phyloP scores from a whole-genome alignment of 2,888 invertebrate species.

The Amphipyra berbera region DNA sequence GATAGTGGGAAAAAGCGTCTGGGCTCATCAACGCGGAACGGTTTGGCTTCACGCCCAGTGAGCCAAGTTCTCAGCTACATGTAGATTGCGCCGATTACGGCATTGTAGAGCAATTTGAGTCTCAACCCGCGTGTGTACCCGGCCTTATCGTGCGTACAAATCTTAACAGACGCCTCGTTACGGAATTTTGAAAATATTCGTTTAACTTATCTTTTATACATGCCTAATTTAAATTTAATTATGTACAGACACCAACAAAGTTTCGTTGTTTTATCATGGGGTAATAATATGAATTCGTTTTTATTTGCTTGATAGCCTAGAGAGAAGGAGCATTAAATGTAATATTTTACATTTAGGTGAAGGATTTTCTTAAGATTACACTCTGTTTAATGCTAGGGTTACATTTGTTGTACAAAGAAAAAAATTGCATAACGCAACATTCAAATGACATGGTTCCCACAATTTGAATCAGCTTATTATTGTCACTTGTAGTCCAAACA shows the following conservation, averaged over 20 bases:
- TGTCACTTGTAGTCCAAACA: conserved; percentile 41
- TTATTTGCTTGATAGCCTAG: conserved; percentile 28
- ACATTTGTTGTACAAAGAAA: conserved; percentile 11
- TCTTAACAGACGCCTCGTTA: conserved; percentile 66
- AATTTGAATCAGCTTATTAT: conserved; percentile 29
- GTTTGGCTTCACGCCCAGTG: conserved; percentile 82
- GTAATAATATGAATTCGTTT: conserved; percentile 26
- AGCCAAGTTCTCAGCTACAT: conserved; percentile 74
- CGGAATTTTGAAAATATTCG: conserved; percentile 63
- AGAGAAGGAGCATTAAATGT: conserved; percentile 23
- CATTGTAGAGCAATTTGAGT: conserved; percentile 78
- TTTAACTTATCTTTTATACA: conserved; percentile 63
- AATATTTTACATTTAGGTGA: conserved; percentile 38
- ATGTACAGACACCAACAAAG: conserved; percentile 40
- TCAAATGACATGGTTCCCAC: conserved; percentile 43
- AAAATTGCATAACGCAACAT: conserved; percentile 29
- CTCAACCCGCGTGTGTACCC: conserved; percentile 65
- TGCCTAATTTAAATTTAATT: conserved; percentile 67
- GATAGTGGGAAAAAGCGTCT: conserved; percentile 84
- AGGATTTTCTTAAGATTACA: conserved; percentile 34
- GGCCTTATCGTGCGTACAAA: conserved; percentile 65
- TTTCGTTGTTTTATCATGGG: conserved; percentile 31
- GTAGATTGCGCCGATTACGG: conserved; percentile 83
- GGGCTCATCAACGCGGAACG: conserved; percentile 82
- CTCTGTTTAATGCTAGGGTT: conserved; percentile 10